Evolutionary conservation across 2,888 invertebrate genomes (phyloP), one percentile per base, ranked within the genome.

Genomic region (Troides helena): DNA sequence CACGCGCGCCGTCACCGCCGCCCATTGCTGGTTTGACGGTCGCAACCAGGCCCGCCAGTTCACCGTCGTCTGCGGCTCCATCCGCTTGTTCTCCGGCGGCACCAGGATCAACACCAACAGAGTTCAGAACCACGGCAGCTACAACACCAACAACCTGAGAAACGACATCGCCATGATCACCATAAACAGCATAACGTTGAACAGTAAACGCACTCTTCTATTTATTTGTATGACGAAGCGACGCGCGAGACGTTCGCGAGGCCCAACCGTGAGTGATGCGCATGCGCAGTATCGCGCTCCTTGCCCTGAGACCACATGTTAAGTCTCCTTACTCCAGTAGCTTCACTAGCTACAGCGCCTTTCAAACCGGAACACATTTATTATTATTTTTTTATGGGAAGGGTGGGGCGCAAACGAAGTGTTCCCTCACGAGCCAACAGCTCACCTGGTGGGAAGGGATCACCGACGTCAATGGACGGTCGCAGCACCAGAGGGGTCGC

Each of bases 81-180:
- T 67, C 3, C 67, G 65, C 0, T 76, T 81, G 25, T 80, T 79
- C 75, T 69, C 69, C 50, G 82, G 82, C 17, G 82, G 82, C 36
- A 73, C 72, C 58, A 74, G 82, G 2, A 25, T 78, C 62, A 66
- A 67, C 69, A 80, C 81, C 70, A 74, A 21, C 71, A 72, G 67
- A 17, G 82, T 83, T 6, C 65, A 69, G 21, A 64, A 77, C 67
- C 83, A 84, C 75, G 74, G 72, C 46, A 70, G 62, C 68, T 84
- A 74, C 72, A 81, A 78, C 70, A 43, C 72, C 1, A 72, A 62
- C 46, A 81, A 70, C 60, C 63, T 80, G 2, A 72, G 74, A 60
- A 80, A 82, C 59, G 84, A 84, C 65, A 72, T 85, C 21, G 82
- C 82, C 17, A 67, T 85, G 4, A 76, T 82, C 67, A 72, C 61